A percentile compares a stretch with the other conserved stretches of the same genome.
phyloP scores from a whole-genome alignment of 2,888 invertebrate genomes.

The Metopia argyrocephala region DNA sequence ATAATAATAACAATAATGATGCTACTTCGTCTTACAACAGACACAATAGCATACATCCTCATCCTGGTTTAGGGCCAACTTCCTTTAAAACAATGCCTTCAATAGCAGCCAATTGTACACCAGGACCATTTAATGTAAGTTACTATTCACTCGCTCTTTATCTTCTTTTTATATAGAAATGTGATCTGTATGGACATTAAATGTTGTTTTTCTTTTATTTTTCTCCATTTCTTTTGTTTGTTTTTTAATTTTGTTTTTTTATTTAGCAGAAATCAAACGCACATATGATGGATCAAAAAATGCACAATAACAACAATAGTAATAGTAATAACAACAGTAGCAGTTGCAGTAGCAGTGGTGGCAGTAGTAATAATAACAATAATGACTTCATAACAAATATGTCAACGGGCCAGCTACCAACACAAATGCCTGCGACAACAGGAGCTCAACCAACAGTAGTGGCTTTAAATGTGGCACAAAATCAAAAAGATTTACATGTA shows the following conservation, averaged over 20 bases:
- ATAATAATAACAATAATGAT: constrained; percentile 52
- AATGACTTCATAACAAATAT: constrained; percentile 60
- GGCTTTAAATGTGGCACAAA: constrained; percentile 51
- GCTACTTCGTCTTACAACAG: constrained; percentile 53
- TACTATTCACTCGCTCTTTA: background rate
- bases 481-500: constrained; percentile 60
- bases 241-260: constrained; percentile 8
- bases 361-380: constrained; percentile 23
- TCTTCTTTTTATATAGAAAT: background rate
- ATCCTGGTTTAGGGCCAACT: constrained; percentile 61
- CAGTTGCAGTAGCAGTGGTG: constrained; percentile 42
- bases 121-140: constrained; percentile 61
- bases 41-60: constrained; percentile 61
- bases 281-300: constrained; percentile 63
- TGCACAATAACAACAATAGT: constrained; percentile 56
- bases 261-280: constrained; percentile 62
- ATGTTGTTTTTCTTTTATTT: background rate
- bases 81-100: constrained; percentile 63
- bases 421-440: constrained; percentile 34
- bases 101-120: constrained; percentile 54
- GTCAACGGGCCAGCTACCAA: constrained; percentile 33
- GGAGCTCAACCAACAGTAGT: constrained; percentile 38
- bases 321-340: constrained; percentile 28
- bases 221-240: background rate
- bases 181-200: no score